Base-by-base conservation (phyloP, 2,797 vertebrate genomes). In the Apogon talboti region DNA sequence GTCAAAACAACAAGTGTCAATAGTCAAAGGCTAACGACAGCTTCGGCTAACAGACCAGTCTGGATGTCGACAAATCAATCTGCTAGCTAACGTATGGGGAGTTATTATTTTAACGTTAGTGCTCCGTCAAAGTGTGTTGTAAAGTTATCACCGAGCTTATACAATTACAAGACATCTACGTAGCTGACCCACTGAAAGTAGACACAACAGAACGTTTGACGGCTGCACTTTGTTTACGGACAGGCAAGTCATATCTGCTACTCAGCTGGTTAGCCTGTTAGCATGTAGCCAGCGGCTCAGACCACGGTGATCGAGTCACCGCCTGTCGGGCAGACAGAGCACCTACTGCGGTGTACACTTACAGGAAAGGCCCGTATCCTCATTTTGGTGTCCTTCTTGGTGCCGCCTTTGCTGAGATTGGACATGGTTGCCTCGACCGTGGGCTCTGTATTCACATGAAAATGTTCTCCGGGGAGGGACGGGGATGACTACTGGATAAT, bases 371-470 rank as follows among this genome's bases (percentile, higher is more conserved):
- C 97, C 92, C 96, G 95, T 96, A 98, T 98, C 95, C 97, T 95
- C 97, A 98, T 98, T 93, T 98, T 98, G 94, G 96, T 98, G 94
- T 98, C 97, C 95, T 97, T 98, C 94, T 96, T 96, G 92, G 96
- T 96, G 90, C 96, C 95, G 91, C 95, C 95, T 96, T 98, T 98
- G 94, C 95, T 96, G 91, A 98, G 95, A 93, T 98, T 98, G 90
- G 96, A 98, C 96, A 98, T 98, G 93, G 93, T 95, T 92, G 85
- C 67, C 82, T 92, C 80, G 87, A 88, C 87, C 76, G 81, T 78
- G 78, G 87, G 89, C 86, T 91, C 82, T 85, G 83, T 90, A 85
- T 91, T 94, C 90, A 94, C 91, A 94, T 94, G 84, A 92, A 94
- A 87, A 69, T 90, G 67, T 81, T 88, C 62, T 87, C 75, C 82